Conservation (phyloP, 2,888 invertebrate genomes). For the Megastigmus dorsalis region DNA sequence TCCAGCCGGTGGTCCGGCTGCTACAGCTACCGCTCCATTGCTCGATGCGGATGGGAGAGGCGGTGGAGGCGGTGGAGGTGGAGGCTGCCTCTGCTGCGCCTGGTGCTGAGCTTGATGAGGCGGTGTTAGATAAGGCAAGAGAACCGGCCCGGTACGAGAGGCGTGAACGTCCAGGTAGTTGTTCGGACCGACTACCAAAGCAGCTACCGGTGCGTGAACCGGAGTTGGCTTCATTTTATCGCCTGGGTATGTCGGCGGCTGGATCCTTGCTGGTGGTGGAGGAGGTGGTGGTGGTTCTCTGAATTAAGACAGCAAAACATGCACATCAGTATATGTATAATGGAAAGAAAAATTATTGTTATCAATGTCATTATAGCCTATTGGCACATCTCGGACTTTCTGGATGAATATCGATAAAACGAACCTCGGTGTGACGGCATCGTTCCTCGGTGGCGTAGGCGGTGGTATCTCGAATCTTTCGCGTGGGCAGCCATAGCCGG, state of each 20-base stretch:
- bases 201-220: conserved; percentile 75
- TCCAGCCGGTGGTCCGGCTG: conserved; percentile 80
- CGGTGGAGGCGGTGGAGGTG: conserved; percentile 82
- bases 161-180: conserved; percentile 80
- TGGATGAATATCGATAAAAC: no score
- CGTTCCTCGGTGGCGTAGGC: conserved; percentile 72
- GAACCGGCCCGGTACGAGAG: conserved; percentile 75
- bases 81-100: conserved; percentile 77
- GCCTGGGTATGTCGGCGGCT: conserved; percentile 74
- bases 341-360: no score
- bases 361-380: no score
- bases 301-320: no score
- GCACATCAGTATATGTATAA: not conserved
- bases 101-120: conserved; percentile 85
- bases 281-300: conserved; percentile 78
- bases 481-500: conserved; percentile 74
- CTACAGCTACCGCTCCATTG: not conserved
- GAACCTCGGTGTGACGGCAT: conserved; percentile 76
- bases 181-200: conserved; percentile 79
- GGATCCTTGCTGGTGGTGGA: conserved; percentile 76
- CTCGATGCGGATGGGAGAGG: conserved; percentile 75
- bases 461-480: conserved; percentile 73
- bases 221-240: conserved; percentile 74
- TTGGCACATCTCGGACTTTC: no score
- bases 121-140: conserved; percentile 76